Percentiles rank a stretch among this genome's conserved stretches.
Conservation (phyloP, 2,113 vertebrate species). For the Heloderma charlesbogerti region DNA sequence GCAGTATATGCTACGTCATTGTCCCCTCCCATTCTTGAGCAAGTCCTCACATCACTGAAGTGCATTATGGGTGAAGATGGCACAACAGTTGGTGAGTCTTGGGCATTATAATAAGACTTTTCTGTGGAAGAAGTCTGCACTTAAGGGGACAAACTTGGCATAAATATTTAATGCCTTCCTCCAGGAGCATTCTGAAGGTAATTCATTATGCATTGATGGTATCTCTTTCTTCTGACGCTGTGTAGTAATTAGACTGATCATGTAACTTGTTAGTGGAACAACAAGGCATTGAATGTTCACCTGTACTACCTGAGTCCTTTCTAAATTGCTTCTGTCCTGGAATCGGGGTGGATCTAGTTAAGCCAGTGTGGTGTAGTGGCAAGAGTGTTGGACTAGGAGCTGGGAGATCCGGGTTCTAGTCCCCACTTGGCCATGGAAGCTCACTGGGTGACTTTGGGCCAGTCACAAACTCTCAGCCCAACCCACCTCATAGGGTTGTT, state of each 20-base stretch:
- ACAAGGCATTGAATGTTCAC: neutral
- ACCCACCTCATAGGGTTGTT: too few species aligned
- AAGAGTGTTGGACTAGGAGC: too few species aligned
- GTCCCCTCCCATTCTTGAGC: constrained; percentile 90
- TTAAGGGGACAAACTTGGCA: neutral
- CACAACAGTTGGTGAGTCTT: constrained; percentile 85
- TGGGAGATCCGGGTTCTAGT: too few species aligned
- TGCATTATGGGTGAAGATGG: constrained; percentile 96
- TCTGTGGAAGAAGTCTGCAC: neutral
- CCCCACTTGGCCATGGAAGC: too few species aligned
- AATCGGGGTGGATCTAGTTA: neutral
- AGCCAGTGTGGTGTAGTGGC: too few species aligned
- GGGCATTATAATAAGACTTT: neutral
- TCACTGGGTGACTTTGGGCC: too few species aligned
- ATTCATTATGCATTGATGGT: neutral
- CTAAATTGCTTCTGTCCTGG: neutral
- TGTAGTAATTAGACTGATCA: constrained; percentile 35
- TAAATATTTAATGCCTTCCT: neutral
- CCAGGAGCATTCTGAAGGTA: neutral
- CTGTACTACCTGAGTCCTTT: neutral
- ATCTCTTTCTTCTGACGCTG: neutral
- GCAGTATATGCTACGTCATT: constrained; percentile 91
- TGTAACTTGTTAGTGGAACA: constrained; percentile 13
- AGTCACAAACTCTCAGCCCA: too few species aligned
- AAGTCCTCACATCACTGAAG: constrained; percentile 93